Conservation (phyloP, 2,888 invertebrate genomes). For the Drosophila greeni region DNA sequence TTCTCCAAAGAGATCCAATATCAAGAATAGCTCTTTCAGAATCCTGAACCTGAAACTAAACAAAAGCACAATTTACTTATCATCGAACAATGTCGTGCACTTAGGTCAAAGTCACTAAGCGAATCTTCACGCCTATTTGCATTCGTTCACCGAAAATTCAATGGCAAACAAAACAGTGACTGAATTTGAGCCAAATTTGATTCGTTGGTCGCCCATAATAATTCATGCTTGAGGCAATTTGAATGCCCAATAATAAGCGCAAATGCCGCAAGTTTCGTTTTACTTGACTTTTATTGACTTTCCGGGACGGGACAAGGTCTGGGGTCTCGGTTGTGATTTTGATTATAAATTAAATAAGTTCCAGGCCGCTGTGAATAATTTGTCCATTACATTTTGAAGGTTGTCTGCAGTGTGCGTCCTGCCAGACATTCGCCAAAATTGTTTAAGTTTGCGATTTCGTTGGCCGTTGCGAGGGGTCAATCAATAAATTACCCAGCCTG, state of each 20-base stretch:
- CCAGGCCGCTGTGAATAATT: conserved; percentile 42
- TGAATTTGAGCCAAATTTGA: conserved; percentile 35
- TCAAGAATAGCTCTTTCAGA: conserved; percentile 3
- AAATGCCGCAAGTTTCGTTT: conserved; percentile 66
- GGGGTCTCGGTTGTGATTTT: conserved; percentile 54
- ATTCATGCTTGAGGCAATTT: conserved; percentile 73
- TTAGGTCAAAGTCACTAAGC: conserved; percentile 59
- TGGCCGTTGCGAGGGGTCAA: conserved; percentile 19
- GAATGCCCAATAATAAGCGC: conserved; percentile 69
- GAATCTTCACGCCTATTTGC: conserved; percentile 73
- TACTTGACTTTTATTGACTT: conserved; percentile 69
- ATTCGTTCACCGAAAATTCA: conserved; percentile 58
- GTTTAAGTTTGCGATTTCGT: conserved; percentile 46
- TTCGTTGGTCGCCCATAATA: conserved; percentile 62
- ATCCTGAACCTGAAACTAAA: conserved; percentile 18
- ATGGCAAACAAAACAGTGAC: conserved; percentile 47
- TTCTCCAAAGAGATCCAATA: neutral
- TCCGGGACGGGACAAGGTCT: conserved; percentile 5
- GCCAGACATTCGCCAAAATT: conserved; percentile 6
- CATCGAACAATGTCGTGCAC: conserved; percentile 59
- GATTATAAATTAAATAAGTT: conserved; percentile 70
- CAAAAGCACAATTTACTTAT: conserved; percentile 68
- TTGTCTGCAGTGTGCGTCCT: conserved; percentile 13
- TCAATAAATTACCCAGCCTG: conserved; percentile 65
- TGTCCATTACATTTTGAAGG: conserved; percentile 30